Evolutionary conservation across 2,888 invertebrate species (phyloP).

Genomic region (Hetaerina titia): DNA sequence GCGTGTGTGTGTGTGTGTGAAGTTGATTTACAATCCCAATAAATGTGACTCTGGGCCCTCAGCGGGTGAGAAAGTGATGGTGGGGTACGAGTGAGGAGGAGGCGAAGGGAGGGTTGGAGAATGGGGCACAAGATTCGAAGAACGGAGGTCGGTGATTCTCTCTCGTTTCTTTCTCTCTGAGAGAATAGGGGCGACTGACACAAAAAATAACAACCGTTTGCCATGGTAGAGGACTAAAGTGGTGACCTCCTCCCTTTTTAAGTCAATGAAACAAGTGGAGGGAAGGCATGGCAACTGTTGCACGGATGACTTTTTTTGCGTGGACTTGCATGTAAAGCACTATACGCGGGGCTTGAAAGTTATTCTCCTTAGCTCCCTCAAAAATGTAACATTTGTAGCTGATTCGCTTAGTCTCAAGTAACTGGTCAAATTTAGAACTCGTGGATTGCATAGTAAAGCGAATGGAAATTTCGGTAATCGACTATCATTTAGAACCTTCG

Average conservation of each 20-base stretch:
- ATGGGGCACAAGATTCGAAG: background rate
- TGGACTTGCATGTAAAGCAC: too few relatives aligned
- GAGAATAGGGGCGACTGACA: background rate
- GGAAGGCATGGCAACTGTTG: background rate
- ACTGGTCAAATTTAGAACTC: too few relatives aligned
- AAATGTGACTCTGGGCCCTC: constrained; percentile 68
- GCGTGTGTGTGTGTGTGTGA: constrained; percentile 66
- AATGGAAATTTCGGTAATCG: too few relatives aligned
- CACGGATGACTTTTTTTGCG: background rate
- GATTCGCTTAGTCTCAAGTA: too few relatives aligned
- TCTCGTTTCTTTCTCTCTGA: background rate
- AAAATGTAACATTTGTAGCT: too few relatives aligned
- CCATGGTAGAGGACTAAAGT: background rate
- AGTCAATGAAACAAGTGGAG: constrained; percentile 52
- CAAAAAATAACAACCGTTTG: background rate
- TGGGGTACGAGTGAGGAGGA: background rate
- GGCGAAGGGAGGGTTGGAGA: background rate
- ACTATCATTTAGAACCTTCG: too few relatives aligned
- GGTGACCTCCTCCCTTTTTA: background rate
- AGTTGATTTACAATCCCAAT: constrained; percentile 70
- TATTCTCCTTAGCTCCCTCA: too few relatives aligned
- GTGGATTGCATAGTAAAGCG: too few relatives aligned
- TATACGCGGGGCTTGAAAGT: too few relatives aligned
- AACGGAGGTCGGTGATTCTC: constrained; percentile 54
- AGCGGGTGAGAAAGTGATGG: constrained; percentile 62